A percentile compares a stretch with the other conserved stretches of the same genome.
phyloP scores from a whole-genome alignment of 35 echinoderm and acorn worm genomes.

The Patiria miniata region DNA sequence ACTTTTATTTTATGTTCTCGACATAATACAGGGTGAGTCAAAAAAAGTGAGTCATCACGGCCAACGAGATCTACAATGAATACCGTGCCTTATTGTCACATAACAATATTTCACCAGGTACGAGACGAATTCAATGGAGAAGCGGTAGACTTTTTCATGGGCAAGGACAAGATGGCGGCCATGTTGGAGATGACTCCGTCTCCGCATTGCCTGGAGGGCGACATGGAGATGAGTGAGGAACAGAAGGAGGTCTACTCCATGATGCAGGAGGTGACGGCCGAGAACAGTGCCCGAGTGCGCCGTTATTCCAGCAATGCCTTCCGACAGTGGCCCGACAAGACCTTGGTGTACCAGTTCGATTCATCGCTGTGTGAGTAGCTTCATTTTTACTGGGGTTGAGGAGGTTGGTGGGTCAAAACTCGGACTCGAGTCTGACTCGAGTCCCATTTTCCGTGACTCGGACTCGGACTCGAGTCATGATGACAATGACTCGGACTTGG shows the following conservation, averaged over 20 bases:
- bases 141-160: not conserved
- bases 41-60: too few species aligned
- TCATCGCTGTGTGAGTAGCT: not conserved
- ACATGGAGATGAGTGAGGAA: not conserved
- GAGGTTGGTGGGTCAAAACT: too few species aligned
- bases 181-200: not conserved
- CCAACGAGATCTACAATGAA: too few species aligned
- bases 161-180: not conserved
- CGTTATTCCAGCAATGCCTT: not conserved
- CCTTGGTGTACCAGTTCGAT: not conserved
- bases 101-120: not conserved
- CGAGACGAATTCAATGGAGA: not conserved
- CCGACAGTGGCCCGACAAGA: not conserved
- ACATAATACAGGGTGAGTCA: too few species aligned
- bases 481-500: too few species aligned
- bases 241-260: not conserved
- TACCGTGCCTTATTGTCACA: too few species aligned
- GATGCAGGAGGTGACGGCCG: not conserved
- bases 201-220: not conserved
- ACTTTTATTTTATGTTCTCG: too few species aligned
- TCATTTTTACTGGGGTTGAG: too few species aligned
- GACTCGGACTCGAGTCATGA: too few species aligned
- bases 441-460: too few species aligned
- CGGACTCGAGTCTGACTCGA: too few species aligned
- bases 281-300: conserved; percentile 10